Evolutionary conservation across 92 coral and sea anemone species (phyloP).

Genomic region (Porites evermanni): DNA sequence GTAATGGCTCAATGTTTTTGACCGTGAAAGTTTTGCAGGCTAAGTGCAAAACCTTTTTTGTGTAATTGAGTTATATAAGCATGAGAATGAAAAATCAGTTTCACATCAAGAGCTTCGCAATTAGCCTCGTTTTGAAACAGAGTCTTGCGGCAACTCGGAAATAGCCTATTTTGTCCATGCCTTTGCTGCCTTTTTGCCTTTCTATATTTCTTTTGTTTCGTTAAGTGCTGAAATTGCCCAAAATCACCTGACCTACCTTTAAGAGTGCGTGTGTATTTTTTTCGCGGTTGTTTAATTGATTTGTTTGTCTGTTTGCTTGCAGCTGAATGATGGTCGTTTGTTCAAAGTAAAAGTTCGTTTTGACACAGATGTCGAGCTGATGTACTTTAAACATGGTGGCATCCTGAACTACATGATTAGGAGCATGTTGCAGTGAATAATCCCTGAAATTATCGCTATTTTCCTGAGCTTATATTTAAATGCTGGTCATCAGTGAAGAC

Average conservation of each 20-base stretch:
- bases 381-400: slow-evolving; percentile 95
- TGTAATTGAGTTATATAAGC: too few relatives aligned
- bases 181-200: too few relatives aligned
- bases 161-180: too few relatives aligned
- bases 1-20: too few relatives aligned
- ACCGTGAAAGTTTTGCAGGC: too few relatives aligned
- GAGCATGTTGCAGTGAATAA: slow-evolving; percentile 75
- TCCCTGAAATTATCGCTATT: slow-evolving; percentile 21
- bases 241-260: neutral
- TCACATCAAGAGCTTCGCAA: too few relatives aligned
- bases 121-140: too few relatives aligned
- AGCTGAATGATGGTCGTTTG: slow-evolving; percentile 76
- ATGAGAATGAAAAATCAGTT: too few relatives aligned
- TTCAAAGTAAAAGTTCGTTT: slow-evolving; percentile 94
- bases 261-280: neutral
- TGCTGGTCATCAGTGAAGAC: neutral
- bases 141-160: too few relatives aligned
- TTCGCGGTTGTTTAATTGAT: neutral
- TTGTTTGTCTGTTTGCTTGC: slow-evolving; percentile 3
- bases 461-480: neutral
- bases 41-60: too few relatives aligned
- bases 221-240: too few relatives aligned
- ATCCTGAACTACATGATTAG: slow-evolving; percentile 98
- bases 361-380: slow-evolving; percentile 96
- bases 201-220: too few relatives aligned